Evolutionary conservation across 2,797 vertebrate species (phyloP).

Genomic region (Hemitrygon akajei): DNA sequence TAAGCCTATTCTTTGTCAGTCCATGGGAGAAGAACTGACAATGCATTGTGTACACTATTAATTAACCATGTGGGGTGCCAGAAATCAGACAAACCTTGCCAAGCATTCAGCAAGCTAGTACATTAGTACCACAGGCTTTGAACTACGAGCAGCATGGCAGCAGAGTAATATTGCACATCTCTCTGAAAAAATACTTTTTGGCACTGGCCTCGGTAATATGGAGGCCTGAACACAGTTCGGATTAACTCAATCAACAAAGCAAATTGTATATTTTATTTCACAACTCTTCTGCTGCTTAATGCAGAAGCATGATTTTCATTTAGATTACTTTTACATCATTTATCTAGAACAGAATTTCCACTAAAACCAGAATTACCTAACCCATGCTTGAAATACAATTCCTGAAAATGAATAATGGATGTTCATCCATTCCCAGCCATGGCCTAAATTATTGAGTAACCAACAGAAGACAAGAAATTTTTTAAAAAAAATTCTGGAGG

Average conservation of each 20-base stretch:
- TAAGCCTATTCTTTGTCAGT: not conserved
- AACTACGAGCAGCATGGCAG: not conserved
- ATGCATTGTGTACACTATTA: not conserved
- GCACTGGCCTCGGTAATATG: not conserved
- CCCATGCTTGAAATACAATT: not conserved
- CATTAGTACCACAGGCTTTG: not conserved
- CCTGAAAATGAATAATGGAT: not conserved
- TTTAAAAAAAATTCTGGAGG: not conserved
- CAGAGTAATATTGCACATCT: not conserved
- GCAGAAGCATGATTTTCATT: not conserved
- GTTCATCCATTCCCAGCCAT: not conserved
- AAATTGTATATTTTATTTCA: not conserved
- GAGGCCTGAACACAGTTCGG: not conserved
- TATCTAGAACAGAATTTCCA: not conserved
- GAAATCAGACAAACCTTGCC: not conserved
- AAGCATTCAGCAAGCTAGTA: not conserved
- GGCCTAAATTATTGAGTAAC: conserved; percentile 17
- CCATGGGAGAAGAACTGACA: not conserved
- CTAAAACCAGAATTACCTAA: not conserved
- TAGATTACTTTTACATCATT: not conserved
- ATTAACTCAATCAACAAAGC: not conserved
- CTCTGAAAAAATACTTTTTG: not conserved
- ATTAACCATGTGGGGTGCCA: conserved; percentile 14
- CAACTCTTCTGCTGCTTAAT: not conserved
- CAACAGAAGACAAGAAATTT: not conserved